Evolutionary conservation across 2,797 vertebrate genomes (phyloP).

Genomic region (Morelia viridis): DNA sequence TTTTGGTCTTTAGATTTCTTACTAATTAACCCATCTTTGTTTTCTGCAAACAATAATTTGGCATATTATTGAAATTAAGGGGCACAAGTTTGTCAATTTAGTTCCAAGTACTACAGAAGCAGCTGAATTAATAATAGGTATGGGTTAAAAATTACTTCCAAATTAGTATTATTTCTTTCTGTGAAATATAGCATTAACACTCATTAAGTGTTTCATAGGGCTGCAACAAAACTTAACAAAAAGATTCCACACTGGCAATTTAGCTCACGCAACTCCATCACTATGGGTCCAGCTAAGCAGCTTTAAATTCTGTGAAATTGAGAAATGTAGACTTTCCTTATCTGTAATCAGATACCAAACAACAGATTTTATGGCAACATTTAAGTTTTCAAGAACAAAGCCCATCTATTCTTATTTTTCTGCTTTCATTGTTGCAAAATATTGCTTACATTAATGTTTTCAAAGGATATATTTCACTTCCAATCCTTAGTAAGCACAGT

Average conservation of each 20-base stretch:
- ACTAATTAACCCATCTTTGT: not conserved
- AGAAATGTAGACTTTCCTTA: not conserved
- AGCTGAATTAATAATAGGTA: not conserved
- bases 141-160: not conserved
- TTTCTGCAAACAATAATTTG: not conserved
- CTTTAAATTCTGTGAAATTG: not conserved
- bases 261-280: not conserved
- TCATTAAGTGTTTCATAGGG: not conserved
- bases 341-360: not conserved
- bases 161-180: constrained; percentile 1
- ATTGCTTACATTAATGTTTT: not conserved
- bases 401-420: not conserved
- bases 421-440: not conserved
- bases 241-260: not conserved
- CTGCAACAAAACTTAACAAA: not conserved
- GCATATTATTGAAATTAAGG: not conserved
- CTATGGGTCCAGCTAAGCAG: not conserved
- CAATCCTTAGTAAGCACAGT: not conserved
- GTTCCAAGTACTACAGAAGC: not conserved
- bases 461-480: not conserved
- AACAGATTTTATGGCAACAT: not conserved
- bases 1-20: not conserved
- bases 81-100: not conserved
- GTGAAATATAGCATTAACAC: not conserved
- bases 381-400: not conserved